Conservation (phyloP, 2,113 vertebrate species). For the Ornithorhynchus anatinus region DNA sequence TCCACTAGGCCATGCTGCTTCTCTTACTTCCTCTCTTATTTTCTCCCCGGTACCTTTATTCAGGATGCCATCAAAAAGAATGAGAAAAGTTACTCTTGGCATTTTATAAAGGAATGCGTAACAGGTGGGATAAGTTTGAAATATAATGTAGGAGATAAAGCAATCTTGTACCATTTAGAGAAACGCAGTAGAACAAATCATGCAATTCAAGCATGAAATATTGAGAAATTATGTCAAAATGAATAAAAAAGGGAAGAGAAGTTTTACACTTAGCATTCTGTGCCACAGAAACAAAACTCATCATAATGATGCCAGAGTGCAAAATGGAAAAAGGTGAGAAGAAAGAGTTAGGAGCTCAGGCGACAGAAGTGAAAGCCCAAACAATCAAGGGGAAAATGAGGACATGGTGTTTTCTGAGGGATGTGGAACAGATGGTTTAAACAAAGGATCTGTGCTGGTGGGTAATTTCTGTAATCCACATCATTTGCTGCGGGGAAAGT, state of each 20-base stretch:
- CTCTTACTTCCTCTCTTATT: no score
- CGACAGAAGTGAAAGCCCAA: constrained; percentile 15
- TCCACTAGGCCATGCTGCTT: no score
- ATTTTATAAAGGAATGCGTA: no score
- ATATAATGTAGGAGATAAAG: neutral
- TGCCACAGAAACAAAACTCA: constrained; percentile 1
- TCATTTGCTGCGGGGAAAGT: constrained; percentile 5
- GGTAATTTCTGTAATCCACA: constrained; percentile 18
- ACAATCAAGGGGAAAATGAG: constrained; percentile 11
- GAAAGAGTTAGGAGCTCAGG: constrained; percentile 6
- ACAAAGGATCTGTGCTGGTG: constrained; percentile 23
- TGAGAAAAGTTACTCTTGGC: no score
- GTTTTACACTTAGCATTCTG: neutral
- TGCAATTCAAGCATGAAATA: neutral
- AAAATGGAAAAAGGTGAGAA: constrained; percentile 18
- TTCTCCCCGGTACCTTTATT: no score
- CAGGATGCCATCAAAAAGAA: no score
- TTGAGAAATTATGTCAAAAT: constrained; percentile 25
- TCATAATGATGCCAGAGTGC: constrained; percentile 6
- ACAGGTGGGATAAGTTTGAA: neutral
- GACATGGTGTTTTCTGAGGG: neutral
- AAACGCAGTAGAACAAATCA: neutral
- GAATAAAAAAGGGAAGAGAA: neutral
- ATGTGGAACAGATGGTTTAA: constrained; percentile 17
- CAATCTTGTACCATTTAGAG: neutral